phyloP scores from a whole-genome alignment of 1,140 invertebrate species.

The Drosophila yakuba region DNA sequence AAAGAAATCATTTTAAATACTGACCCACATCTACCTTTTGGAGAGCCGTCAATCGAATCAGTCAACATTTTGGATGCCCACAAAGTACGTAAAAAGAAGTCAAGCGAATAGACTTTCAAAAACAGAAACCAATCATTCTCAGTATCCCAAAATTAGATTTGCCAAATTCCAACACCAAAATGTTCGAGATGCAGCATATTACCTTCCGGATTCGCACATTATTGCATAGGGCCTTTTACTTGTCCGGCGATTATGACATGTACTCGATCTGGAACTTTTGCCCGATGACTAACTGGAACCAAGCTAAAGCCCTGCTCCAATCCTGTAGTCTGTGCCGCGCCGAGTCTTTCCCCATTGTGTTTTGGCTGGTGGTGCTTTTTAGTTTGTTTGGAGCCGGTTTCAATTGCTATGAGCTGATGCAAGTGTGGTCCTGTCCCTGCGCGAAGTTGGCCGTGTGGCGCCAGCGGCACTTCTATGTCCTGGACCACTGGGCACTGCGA shows the following conservation, averaged over 20 bases:
- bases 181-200: conserved; percentile 17
- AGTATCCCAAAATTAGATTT: neutral
- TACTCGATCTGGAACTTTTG: conserved; percentile 39
- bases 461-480: conserved; percentile 23
- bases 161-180: neutral
- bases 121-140: neutral
- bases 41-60: neutral
- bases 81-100: too few species aligned
- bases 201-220: neutral
- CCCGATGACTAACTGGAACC: neutral
- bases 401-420: conserved; percentile 4
- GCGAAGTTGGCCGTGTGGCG: conserved; percentile 34
- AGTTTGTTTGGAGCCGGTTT: neutral
- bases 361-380: conserved; percentile 22
- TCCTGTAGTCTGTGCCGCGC: conserved; percentile 18
- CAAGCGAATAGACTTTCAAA: too few species aligned
- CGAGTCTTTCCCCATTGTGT: conserved; percentile 40
- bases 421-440: neutral
- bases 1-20: neutral
- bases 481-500: neutral
- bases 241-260: neutral
- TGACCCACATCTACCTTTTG: too few species aligned
- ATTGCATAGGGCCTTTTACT: neutral
- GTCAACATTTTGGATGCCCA: neutral
- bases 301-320: neutral